Conservation (phyloP, 2,888 invertebrate genomes). For the Plagodis dolabraria region DNA sequence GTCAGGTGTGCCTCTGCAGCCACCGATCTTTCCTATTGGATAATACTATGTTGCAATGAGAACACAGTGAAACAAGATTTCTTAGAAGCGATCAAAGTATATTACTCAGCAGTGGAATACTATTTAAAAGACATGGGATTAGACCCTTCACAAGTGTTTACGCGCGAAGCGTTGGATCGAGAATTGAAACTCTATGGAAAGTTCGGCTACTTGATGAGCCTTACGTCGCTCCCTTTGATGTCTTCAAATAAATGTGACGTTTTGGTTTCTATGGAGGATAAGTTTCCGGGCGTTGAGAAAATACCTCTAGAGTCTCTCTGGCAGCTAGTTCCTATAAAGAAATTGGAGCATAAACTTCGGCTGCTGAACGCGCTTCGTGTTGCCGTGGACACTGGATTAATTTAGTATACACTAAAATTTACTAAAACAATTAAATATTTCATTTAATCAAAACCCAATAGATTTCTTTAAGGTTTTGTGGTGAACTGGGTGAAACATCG, state of each 20-base stretch:
- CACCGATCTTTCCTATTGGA: conserved; percentile 53
- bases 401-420: conserved; percentile 34
- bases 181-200: conserved; percentile 57
- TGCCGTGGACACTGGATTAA: conserved; percentile 55
- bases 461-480: no score
- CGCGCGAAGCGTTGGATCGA: conserved; percentile 46
- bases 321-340: conserved; percentile 51
- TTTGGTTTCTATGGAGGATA: conserved; percentile 40
- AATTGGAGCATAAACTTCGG: conserved; percentile 47
- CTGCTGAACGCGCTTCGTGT: conserved; percentile 54
- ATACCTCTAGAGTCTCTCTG: conserved; percentile 59
- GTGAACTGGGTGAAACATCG: no score
- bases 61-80: conserved; percentile 48
- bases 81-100: conserved; percentile 48
- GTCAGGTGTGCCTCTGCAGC: conserved; percentile 55
- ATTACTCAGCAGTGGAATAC: conserved; percentile 50
- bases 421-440: no score
- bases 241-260: conserved; percentile 53
- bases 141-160: conserved; percentile 44
- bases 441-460: no score
- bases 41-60: conserved; percentile 47
- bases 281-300: conserved; percentile 43
- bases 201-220: conserved; percentile 50
- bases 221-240: conserved; percentile 54
- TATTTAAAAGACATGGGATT: conserved; percentile 58